phyloP scores from a whole-genome alignment of 2,113 vertebrate species.

The Strix uralensis region DNA sequence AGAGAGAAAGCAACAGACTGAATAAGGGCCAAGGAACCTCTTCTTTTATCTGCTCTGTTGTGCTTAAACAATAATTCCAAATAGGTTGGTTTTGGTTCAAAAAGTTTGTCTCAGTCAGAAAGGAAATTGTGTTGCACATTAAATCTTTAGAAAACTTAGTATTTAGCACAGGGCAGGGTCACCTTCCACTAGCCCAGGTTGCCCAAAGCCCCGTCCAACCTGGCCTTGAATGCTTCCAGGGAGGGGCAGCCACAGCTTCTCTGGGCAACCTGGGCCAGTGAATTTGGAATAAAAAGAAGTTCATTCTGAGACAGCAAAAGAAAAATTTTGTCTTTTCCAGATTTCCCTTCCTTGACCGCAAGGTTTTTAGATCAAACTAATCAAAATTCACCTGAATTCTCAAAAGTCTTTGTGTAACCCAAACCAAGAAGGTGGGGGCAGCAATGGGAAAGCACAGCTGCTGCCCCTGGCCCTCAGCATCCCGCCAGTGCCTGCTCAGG shows the following conservation, averaged over 20 bases:
- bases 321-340: no score
- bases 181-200: no score
- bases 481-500: rapidly evolving
- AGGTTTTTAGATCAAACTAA: background rate
- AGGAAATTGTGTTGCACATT: background rate
- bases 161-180: background rate
- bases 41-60: background rate
- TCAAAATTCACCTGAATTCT: background rate
- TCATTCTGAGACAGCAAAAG: background rate
- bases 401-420: background rate
- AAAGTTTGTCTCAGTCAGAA: background rate
- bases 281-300: background rate
- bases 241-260: no score
- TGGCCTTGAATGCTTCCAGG: no score
- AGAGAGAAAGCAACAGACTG: background rate
- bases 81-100: background rate
- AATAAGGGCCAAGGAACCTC: background rate
- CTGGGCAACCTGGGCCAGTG: no score
- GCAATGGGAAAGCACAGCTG: rapidly evolving
- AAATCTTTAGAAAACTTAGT: background rate
- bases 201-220: no score
- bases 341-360: background rate
- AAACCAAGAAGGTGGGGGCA: background rate
- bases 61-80: background rate
- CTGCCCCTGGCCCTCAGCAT: no score